Base-by-base conservation (phyloP, 2,888 invertebrate genomes). In the Octonoba sinensis region DNA sequence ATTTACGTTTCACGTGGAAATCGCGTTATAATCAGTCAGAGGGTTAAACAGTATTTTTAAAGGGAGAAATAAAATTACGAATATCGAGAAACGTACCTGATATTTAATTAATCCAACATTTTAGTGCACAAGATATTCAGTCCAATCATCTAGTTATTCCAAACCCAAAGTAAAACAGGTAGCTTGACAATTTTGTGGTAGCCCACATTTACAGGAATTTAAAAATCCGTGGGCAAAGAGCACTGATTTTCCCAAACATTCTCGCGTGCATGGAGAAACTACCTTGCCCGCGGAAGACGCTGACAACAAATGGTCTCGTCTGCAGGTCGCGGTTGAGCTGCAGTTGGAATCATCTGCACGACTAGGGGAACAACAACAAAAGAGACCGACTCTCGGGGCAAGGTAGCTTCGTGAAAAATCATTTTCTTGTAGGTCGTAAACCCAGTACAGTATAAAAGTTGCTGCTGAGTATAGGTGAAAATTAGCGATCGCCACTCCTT, bases 281-380 rank as follows among this genome's bases (percentile, higher is more conserved):
- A 47, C 57, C 66, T 66, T 47, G 44, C 47, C 24, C 57, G 3
- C 15, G 46, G 59, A 70, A 77, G 77, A 76, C 46, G 69, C 57
- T 49, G 16, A 15, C 60, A 77, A 59, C 77, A 77, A 67, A 70
- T 67, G 69, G 36, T 70, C 44, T 20, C 56, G 46, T 62, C 64
- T 69, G 70, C 69, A 18, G 62, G 69, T 70, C 64, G 36, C 70
- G 77, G 56, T 70, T 64, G 77, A 77, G 64, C 64, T 70, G 46
- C 56, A 47, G 60, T 36, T 49, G 57, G 24, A 57, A 54, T 67
- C 54, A 62, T 76, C 24, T 60, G 64, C 62, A 36, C 62, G 67
- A 8, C n/a, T 51, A 59, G 76, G 76, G 69, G 64, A 64, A 51
- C 51, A 24, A 46, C 57, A 70, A 77, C 77, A 77, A 77, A 76